Evolutionary conservation across 2,888 invertebrate genomes (phyloP).

Genomic region (Hoplodrina ambigua): DNA sequence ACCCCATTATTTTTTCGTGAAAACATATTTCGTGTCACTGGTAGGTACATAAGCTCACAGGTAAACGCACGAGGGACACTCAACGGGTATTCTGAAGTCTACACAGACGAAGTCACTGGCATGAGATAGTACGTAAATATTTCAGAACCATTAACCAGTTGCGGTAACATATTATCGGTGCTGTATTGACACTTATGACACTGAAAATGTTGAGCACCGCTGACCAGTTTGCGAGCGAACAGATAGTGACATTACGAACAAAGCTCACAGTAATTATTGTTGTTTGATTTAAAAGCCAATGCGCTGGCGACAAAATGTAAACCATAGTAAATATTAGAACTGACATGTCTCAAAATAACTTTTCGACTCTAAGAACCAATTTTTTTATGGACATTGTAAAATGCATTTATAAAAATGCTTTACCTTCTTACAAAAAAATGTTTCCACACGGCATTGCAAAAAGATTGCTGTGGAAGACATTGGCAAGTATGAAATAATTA

Average conservation of each 20-base stretch:
- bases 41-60: too few species aligned
- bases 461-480: too few species aligned
- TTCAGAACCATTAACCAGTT: neutral
- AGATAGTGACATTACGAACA: conserved; percentile 70
- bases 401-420: too few species aligned
- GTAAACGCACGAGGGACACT: too few species aligned
- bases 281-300: conserved; percentile 74
- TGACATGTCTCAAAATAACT: neutral
- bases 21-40: too few species aligned
- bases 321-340: conserved; percentile 27
- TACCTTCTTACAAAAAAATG: too few species aligned
- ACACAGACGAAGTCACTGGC: too few species aligned
- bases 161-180: neutral
- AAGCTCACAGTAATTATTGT: conserved; percentile 78
- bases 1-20: too few species aligned
- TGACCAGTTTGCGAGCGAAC: conserved; percentile 51
- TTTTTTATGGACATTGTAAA: neutral
- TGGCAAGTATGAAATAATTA: too few species aligned
- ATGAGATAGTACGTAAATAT: neutral
- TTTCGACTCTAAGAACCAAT: neutral
- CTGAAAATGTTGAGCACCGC: conserved; percentile 60
- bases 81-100: too few species aligned
- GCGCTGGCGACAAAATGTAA: conserved; percentile 29
- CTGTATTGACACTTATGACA: conserved; percentile 10
- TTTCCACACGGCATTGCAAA: too few species aligned